Base-by-base conservation (phyloP, 2,888 invertebrate species). In the Sphaerophoria rueppellii region DNA sequence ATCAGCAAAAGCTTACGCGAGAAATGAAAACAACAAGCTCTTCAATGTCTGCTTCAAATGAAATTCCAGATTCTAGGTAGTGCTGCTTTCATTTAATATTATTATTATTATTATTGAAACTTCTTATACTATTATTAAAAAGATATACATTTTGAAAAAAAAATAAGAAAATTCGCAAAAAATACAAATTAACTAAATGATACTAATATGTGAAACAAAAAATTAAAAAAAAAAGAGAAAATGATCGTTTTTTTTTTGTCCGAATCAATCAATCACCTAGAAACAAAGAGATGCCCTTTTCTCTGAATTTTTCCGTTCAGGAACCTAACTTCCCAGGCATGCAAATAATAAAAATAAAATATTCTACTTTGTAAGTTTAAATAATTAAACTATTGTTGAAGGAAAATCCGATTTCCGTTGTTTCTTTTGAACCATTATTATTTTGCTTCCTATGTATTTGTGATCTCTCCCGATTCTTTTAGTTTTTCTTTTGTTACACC, bases 61-160 rank as follows among this genome's bases (percentile, higher is more conserved):
- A 91, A 90, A 90, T 92, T 88, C 92, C 92, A 86, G 91, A 92
- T 89, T 90, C 92, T 92, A 92, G 92, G 92, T 92, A 92, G 92
- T 92, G 92, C 90, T 90, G 89, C 89, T 87, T 88, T 87, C 79
- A 80, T 86, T 83, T 83, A 81, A 82, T 86, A 80, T 91, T 91
- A 91, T 91, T 87, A 88, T 88, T 87, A 76, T 86, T 80, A 86
- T 80, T 90, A 91, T 91, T 91, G 90, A 91, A 91, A 91, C 91
- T 91, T 91, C 91, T 91, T 90, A 91, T 91, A 90, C 90, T 90
- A 91, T 82, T 86, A 86, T 86, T 86, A 71, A 81, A 86, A 86
- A 77, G 60, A 77, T 77, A 77, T 77, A 86, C 75, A 77, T 78
- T 77, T 79, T 86, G 81, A 81, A 57, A 81, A 46, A 71, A 72